Evolutionary conservation across 2,797 vertebrate genomes (phyloP), one percentile per base, ranked within the genome.

Genomic region (Lacerta bilineata): DNA sequence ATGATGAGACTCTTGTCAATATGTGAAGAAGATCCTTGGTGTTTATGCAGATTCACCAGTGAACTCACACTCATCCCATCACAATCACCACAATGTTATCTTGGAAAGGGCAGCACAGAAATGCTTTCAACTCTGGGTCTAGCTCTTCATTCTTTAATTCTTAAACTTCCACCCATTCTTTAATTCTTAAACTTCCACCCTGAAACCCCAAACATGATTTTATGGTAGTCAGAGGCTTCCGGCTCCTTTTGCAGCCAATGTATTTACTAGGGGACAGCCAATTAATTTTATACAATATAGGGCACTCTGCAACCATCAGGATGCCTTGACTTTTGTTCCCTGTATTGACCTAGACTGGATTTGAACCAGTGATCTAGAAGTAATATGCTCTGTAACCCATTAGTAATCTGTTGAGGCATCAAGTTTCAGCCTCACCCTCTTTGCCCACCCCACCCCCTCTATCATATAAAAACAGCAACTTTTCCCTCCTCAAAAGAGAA

Each of bases 301-400:
- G 83, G 85, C 6, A 43, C 69, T 80, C 55, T 90, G 81, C 89
- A 90, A 20, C 74, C 77, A 74, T 83, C 91, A 87, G 87, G 87
- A 69, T 86, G 29, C 18, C 11, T 41, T 91, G 84, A 92, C 69
- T 93, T 94, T 88, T 90, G 78, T 84, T 87, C 41, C 39, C 5
- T 88, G 10, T 72, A 46, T 90, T 91, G 90, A 90, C 90, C 88
- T 88, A 88, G 84, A 50, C 82, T 91, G 50, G 71, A 86, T 94
- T 90, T 93, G 84, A 94, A 83, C 75, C 84, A 90, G 25, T 90
- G 91, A 87, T 91, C 93, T 90, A 90, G 90, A 94, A 91, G 87
- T 84, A 92, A 91, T 75, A 59, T 86, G 33, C 50, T 91, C 81
- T 90, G 20, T 93, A 94, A 94, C 88, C 41, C 33, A 87, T 95